Conservation (phyloP, 64 coral and sea anemone species). For the Actinia tenebrosa region DNA sequence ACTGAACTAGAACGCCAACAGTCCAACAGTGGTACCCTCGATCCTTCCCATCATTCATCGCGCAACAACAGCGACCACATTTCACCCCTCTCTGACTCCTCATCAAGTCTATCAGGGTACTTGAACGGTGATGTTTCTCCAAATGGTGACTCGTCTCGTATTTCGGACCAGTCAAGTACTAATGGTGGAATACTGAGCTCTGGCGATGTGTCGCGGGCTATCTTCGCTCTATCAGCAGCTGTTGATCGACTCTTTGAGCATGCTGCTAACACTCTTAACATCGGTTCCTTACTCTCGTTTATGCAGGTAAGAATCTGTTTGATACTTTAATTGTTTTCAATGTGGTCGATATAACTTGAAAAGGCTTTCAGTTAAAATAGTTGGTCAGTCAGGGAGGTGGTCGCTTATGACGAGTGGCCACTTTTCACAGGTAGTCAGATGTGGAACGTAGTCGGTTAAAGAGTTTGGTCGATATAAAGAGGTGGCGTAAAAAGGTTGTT, state of each 20-base stretch:
- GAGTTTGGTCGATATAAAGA: background rate
- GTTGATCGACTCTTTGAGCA: slow-evolving; percentile 96
- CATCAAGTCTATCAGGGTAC: slow-evolving; percentile 87
- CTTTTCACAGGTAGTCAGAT: background rate
- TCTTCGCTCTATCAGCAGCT: slow-evolving; percentile 89
- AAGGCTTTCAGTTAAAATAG: background rate
- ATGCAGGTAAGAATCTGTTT: slow-evolving; percentile 11
- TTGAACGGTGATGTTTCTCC: slow-evolving; percentile 66
- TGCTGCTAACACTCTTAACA: slow-evolving; percentile 79
- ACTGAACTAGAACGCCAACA: slow-evolving; percentile 75
- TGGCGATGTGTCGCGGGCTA: slow-evolving; percentile 84
- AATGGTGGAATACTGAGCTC: slow-evolving; percentile 67
- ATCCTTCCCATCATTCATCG: slow-evolving; percentile 35
- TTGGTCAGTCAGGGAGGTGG: background rate
- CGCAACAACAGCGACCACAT: slow-evolving; percentile 54
- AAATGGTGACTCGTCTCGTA: slow-evolving; percentile 23
- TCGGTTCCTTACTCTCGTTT: slow-evolving; percentile 70
- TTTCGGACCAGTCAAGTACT: slow-evolving; percentile 18
- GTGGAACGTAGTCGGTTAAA: too few species aligned
- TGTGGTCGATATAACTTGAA: too few species aligned
- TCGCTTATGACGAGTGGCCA: too few species aligned
- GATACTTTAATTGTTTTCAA: too few species aligned
- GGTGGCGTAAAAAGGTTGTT: background rate
- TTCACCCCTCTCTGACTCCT: slow-evolving; percentile 83
- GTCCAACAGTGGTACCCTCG: slow-evolving; percentile 46